Evolutionary conservation across 2,797 vertebrate genomes (phyloP), one percentile per base, ranked within the genome.

Genomic region (Knipowitschia caucasica): DNA sequence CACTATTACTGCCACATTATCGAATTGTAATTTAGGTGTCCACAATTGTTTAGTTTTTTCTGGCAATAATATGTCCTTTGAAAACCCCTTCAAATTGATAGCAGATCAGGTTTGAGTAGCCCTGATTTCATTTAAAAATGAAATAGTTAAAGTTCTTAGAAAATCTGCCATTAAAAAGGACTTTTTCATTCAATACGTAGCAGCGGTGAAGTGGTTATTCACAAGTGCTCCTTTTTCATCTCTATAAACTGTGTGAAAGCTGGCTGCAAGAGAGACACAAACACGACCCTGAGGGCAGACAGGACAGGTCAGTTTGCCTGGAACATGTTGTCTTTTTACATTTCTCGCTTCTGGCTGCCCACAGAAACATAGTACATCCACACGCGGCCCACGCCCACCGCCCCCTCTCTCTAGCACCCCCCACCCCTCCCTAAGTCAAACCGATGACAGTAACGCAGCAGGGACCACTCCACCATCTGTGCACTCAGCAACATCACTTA

Each of bases 381-480:
- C 39, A 66, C 45, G 26, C 36, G 44, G 30, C 61, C 64, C 53
- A 47, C 63, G 52, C 62, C 39, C 56, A 52, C 53, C 59, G 9
- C 55, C 67, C 66, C 72, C 76, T 65, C 75, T 69, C 67, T 76
- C 50, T 24, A n/a, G n/a, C 40, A 12, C 40, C 17, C 40, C 6
- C 56, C 64, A 64, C 70, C 77, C 65, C 74, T 69, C 68, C 72
- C 50, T 50, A 69, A 83, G 69, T 62, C 53, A 71, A 83, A 81
- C 47, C 50, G 72, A 80, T 88, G 87, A 88, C 87, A 88, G 83
- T 79, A 69, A 64, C 83, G 34, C 87, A 89, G 87, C 84, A 81
- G 84, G 87, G 76, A 87, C 82, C 62, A 67, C 80, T 86, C 75
- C 78, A 76, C 87, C 87, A 89, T 89, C 87, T 89, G 87, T 87